phyloP scores from a whole-genome alignment of 2,888 invertebrate species.

The Eupithecia exiguata region DNA sequence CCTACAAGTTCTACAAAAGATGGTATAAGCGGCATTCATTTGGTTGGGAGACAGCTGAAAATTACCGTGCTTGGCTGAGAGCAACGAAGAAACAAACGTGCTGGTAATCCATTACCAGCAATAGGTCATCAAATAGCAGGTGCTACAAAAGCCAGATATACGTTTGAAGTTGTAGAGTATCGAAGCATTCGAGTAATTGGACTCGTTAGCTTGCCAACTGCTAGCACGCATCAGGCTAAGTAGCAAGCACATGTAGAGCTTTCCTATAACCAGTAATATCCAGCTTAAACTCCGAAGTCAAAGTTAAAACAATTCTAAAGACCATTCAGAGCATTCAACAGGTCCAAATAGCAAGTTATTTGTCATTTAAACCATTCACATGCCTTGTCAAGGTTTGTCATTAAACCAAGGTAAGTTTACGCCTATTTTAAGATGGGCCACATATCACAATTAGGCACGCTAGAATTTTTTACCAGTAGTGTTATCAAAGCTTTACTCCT shows the following conservation, averaged over 20 bases:
- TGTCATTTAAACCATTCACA: neutral
- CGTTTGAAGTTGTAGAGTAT: neutral
- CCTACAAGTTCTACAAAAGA: no score
- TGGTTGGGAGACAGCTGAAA: no score
- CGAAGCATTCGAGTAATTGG: constrained; percentile 33
- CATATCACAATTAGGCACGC: neutral
- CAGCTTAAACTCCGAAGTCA: neutral
- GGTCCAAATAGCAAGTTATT: neutral
- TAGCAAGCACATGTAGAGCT: constrained; percentile 4
- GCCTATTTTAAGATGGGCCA: neutral
- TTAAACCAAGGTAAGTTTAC: neutral
- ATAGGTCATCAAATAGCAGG: neutral
- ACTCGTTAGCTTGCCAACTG: constrained; percentile 34
- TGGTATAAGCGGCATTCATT: no score
- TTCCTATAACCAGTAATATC: neutral
- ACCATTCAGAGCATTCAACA: neutral
- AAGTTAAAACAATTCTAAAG: no score
- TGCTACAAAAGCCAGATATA: neutral
- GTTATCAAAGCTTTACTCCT: neutral
- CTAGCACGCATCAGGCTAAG: constrained; percentile 12
- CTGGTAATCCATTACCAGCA: neutral
- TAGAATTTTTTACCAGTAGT: neutral
- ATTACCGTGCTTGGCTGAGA: no score
- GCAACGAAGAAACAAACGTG: neutral
- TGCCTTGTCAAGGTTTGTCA: neutral